These are phyloP conservation scores for Netelia virgata DNA, from an alignment of 2,888 invertebrate species.

Conservation along the genomic window DNA sequence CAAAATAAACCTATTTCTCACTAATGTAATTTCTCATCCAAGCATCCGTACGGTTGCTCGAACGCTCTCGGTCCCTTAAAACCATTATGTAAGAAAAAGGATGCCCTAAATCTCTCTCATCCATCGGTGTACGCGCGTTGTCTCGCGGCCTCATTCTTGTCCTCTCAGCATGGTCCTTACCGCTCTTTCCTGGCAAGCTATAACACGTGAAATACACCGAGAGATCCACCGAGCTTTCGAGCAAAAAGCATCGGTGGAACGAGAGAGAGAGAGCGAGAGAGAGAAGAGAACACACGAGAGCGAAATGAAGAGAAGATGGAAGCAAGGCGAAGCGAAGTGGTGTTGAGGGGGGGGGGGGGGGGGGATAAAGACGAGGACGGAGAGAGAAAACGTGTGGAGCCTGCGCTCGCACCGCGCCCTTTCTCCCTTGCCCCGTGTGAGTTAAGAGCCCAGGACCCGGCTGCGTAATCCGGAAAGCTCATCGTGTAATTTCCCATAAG, in stretches of 20 bases:
- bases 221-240: conserved; percentile 32
- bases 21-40: too few species aligned
- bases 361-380: conserved; percentile 2
- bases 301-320: conserved; percentile 2
- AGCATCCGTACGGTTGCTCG: neutral
- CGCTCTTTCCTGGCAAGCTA: conserved; percentile 10
- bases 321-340: conserved; percentile 19
- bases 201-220: conserved; percentile 52
- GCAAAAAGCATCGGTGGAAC: conserved; percentile 25
- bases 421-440: conserved; percentile 65
- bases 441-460: conserved; percentile 63
- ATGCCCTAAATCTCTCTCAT: conserved; percentile 36
- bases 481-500: conserved; percentile 83
- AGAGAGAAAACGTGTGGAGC: conserved; percentile 56
- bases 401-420: conserved; percentile 50
- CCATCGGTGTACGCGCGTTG: neutral
- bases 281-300: neutral
- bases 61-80: neutral
- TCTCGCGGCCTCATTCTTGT: neutral
- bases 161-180: conserved; percentile 16
- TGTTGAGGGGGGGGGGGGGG: conserved; percentile 51
- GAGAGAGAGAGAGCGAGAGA: conserved; percentile 15
- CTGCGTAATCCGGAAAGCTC: conserved; percentile 74
- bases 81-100: conserved; percentile 8
- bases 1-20: too few species aligned